phyloP scores from a whole-genome alignment of 2,797 vertebrate species.

The Echeneis naucrates region DNA sequence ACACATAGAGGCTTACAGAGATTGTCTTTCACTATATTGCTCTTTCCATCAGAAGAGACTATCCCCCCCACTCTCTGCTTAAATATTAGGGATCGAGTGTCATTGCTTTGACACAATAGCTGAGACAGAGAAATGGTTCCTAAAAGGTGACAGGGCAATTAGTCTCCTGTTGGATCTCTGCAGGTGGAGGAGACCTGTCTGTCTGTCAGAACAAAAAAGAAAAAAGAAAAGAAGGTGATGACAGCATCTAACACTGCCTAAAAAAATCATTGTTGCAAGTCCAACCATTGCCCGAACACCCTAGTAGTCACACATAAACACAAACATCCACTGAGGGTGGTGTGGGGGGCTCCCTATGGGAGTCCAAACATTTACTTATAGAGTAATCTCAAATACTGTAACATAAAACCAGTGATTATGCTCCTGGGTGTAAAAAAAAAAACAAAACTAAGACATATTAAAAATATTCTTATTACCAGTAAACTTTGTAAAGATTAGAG shows the following conservation, averaged over 20 bases:
- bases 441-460: background rate
- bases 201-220: slow-evolving; percentile 71
- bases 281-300: slow-evolving; percentile 60
- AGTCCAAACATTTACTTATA: slow-evolving; percentile 56
- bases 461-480: slow-evolving; percentile 10
- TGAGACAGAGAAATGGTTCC: slow-evolving; percentile 77
- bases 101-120: slow-evolving; percentile 83
- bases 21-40: slow-evolving; percentile 55
- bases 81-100: slow-evolving; percentile 79
- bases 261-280: slow-evolving; percentile 70
- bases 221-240: slow-evolving; percentile 70
- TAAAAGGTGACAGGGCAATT: slow-evolving; percentile 83
- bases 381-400: slow-evolving; percentile 48
- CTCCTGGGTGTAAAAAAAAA: slow-evolving; percentile 33
- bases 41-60: slow-evolving; percentile 48
- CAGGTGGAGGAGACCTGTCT: slow-evolving; percentile 67
- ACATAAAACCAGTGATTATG: slow-evolving; percentile 27
- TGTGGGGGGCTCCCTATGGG: slow-evolving; percentile 26
- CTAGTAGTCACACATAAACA: slow-evolving; percentile 58
- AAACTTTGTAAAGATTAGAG: slow-evolving; percentile 1
- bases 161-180: slow-evolving; percentile 72
- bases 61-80: slow-evolving; percentile 20
- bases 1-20: slow-evolving; percentile 54
- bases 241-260: slow-evolving; percentile 68
- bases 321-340: slow-evolving; percentile 20